Evolutionary conservation across 2,113 vertebrate species (phyloP).

Genomic region (Leucopsar rothschildi): DNA sequence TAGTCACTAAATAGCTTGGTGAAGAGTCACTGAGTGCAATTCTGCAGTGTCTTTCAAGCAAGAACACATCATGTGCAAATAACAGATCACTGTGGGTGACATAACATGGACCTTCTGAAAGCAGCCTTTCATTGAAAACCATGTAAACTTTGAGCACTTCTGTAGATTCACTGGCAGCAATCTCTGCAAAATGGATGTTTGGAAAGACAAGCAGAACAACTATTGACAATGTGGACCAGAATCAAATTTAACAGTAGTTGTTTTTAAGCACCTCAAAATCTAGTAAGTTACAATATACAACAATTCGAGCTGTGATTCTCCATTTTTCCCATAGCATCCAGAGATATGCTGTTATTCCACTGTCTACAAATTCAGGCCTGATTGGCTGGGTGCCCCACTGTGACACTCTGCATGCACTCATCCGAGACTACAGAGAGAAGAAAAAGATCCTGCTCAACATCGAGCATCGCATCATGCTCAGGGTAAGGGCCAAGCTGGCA

Average conservation of each 20-base stretch:
- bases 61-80: background rate
- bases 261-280: background rate
- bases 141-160: background rate
- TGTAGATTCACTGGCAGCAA: background rate
- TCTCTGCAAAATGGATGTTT: background rate
- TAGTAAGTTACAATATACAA: background rate
- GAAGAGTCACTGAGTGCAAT: background rate
- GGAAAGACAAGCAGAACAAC: background rate
- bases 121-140: background rate
- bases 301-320: background rate
- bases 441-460: constrained; percentile 99
- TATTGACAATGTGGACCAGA: background rate
- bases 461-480: constrained; percentile 97
- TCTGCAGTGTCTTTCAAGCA: background rate
- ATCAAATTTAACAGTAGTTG: background rate
- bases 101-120: background rate
- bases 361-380: constrained; percentile 96
- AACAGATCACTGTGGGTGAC: background rate
- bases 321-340: constrained; percentile 81
- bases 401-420: constrained; percentile 94
- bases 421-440: constrained; percentile 97
- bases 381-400: constrained; percentile 99
- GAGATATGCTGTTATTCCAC: constrained; percentile 93
- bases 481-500: constrained; percentile 71
- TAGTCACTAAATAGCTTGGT: background rate